Conservation (phyloP, 2,888 invertebrate genomes). For the Xanthostigma xanthostigma region DNA sequence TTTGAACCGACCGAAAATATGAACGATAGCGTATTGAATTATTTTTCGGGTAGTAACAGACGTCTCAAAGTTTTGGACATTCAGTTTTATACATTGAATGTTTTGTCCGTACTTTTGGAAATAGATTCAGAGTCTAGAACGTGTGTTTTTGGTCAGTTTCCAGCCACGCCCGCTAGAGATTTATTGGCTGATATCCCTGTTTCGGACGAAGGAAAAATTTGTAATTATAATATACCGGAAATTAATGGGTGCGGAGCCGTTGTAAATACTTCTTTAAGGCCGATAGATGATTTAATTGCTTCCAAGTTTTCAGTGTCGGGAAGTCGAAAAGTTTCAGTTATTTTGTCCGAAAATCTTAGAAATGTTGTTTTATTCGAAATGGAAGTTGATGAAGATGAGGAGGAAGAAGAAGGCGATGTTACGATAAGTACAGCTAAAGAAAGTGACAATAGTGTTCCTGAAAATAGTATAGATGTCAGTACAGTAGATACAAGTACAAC, state of each 20-base stretch:
- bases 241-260: slow-evolving; percentile 38
- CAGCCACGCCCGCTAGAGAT: slow-evolving; percentile 21
- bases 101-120: slow-evolving; percentile 54
- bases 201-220: slow-evolving; percentile 7
- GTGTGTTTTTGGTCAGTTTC: slow-evolving; percentile 21
- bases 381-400: slow-evolving; percentile 84
- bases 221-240: slow-evolving; percentile 27
- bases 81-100: slow-evolving; percentile 60
- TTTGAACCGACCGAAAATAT: slow-evolving; percentile 31
- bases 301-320: slow-evolving; percentile 72
- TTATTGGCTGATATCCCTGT: slow-evolving; percentile 16
- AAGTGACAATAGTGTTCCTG: slow-evolving; percentile 12
- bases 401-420: slow-evolving; percentile 56
- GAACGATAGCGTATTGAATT: slow-evolving; percentile 21
- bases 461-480: slow-evolving; percentile 14
- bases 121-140: slow-evolving; percentile 28
- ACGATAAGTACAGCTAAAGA: slow-evolving; percentile 19
- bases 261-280: slow-evolving; percentile 37
- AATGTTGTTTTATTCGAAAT: slow-evolving; percentile 81
- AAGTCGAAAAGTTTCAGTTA: slow-evolving; percentile 66
- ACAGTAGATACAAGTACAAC: slow-evolving; percentile 15
- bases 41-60: slow-evolving; percentile 4
- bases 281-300: slow-evolving; percentile 50
- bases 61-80: slow-evolving; percentile 40
- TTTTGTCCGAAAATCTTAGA: slow-evolving; percentile 61